Percentiles rank a stretch among this genome's conserved stretches.
Conservation (phyloP, 35 echinoderm and acorn worm species). For the Chiridota heheva region DNA sequence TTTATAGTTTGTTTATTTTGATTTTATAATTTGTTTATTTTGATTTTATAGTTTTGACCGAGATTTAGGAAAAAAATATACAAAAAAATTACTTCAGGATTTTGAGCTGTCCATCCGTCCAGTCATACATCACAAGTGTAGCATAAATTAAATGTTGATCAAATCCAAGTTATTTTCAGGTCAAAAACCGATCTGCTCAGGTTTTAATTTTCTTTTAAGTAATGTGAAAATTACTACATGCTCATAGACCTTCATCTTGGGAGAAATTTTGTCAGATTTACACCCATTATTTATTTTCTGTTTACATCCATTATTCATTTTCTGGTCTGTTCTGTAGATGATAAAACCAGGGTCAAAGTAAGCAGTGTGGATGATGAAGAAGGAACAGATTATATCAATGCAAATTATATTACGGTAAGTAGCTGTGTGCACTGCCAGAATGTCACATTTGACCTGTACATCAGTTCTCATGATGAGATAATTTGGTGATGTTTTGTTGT, state of each 20-base stretch:
- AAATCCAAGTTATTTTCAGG: neutral
- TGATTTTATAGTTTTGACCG: neutral
- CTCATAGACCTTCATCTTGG: too few relatives aligned
- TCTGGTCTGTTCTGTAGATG: conserved; percentile 63
- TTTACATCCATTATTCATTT: too few relatives aligned
- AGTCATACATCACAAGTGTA: neutral
- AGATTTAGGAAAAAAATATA: neutral
- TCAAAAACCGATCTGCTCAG: too few relatives aligned
- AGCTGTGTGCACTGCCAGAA: neutral
- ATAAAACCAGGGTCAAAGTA: conserved; percentile 82
- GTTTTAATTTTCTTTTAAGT: too few relatives aligned
- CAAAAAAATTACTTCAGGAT: neutral
- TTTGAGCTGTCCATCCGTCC: neutral
- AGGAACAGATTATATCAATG: conserved; percentile 94
- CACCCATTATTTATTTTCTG: too few relatives aligned
- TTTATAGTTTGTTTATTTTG: neutral
- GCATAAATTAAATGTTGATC: neutral
- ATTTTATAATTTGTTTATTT: neutral
- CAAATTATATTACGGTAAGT: conserved; percentile 99
- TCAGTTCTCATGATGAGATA: neutral
- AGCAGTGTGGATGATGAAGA: conserved; percentile 72
- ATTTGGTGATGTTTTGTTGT: neutral
- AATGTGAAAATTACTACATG: too few relatives aligned
- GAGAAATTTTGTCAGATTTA: too few relatives aligned
- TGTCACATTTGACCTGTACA: neutral